Conservation (phyloP, 2,888 invertebrate species). For the Cenopis cana region DNA sequence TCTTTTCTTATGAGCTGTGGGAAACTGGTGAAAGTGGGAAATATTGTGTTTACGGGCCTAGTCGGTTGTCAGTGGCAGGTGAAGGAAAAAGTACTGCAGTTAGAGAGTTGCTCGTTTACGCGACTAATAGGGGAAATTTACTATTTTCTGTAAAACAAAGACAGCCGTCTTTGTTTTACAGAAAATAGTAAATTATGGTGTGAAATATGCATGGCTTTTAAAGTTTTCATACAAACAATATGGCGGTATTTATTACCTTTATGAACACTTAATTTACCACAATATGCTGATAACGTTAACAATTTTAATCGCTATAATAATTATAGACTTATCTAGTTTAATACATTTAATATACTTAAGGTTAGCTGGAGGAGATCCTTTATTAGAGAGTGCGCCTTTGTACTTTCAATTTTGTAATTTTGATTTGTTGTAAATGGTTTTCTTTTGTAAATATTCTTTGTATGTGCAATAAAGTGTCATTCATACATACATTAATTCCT, state of each 20-base stretch:
- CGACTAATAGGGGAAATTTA: background rate
- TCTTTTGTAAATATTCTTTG: no score
- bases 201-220: background rate
- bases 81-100: constrained; percentile 49
- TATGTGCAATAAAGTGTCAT: no score
- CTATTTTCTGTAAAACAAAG: background rate
- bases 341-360: no score
- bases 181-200: no score
- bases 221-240: background rate
- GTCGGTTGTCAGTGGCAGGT: constrained; percentile 48
- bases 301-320: background rate
- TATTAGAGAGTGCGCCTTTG: no score
- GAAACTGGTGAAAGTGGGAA: constrained; percentile 56
- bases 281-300: background rate
- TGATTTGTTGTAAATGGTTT: no score
- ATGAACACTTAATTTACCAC: background rate
- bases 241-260: background rate
- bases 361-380: no score
- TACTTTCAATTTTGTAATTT: no score
- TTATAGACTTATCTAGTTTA: no score
- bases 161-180: background rate
- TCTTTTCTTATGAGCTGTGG: constrained; percentile 46
- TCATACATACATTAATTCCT: no score
- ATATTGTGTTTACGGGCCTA: constrained; percentile 73
- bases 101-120: constrained; percentile 21